Conservation (phyloP, 2,888 invertebrate species). For the Ophraella communa region DNA sequence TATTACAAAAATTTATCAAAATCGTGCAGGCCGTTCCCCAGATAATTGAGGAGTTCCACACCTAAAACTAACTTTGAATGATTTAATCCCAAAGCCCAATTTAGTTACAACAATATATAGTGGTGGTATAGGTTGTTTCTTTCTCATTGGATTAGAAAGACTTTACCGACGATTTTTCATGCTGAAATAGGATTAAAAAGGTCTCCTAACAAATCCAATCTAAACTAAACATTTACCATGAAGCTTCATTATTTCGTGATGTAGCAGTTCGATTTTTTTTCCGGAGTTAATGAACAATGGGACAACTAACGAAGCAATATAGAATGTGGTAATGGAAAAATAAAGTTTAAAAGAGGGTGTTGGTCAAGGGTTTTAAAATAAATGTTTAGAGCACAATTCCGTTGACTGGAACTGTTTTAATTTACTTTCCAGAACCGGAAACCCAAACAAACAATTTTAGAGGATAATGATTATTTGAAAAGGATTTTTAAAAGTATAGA, state of each 20-base stretch:
- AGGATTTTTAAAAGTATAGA: too few species aligned
- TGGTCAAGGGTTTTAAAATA: not conserved
- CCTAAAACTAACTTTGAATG: too few species aligned
- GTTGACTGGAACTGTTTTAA: not conserved
- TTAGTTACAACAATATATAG: not conserved
- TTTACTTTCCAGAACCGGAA: too few species aligned
- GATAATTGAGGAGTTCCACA: too few species aligned
- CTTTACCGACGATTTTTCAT: not conserved
- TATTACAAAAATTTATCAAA: too few species aligned
- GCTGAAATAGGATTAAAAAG: not conserved
- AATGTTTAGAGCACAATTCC: not conserved
- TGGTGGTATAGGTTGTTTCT: not conserved
- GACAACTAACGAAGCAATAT: not conserved
- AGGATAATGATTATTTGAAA: too few species aligned
- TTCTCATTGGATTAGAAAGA: not conserved
- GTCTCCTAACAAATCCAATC: not conserved
- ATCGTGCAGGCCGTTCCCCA: too few species aligned
- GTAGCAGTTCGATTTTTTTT: not conserved
- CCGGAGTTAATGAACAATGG: not conserved
- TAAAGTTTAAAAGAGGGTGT: too few species aligned
- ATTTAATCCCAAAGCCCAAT: not conserved
- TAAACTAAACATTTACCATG: not conserved
- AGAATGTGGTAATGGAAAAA: not conserved
- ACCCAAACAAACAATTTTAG: too few species aligned
- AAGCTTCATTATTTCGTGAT: not conserved